These are phyloP conservation scores for Prionace glauca DNA, from an alignment of 2,797 vertebrate species.

Conservation along the genomic window DNA sequence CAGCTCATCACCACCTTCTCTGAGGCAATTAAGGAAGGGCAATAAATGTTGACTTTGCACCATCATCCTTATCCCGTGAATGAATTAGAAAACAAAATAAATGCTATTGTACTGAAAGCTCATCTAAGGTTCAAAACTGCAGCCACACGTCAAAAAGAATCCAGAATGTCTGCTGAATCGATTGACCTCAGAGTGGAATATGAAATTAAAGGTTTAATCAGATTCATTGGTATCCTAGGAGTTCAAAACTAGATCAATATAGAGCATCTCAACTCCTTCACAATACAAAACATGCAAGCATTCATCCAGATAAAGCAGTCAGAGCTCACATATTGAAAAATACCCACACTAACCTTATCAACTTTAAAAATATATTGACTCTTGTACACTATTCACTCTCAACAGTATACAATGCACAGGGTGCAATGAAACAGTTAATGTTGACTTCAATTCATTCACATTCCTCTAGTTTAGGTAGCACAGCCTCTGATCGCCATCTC, in stretches of 20 bases:
- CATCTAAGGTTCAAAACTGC: neutral
- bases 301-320: neutral
- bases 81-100: neutral
- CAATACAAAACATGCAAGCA: neutral
- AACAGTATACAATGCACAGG: neutral
- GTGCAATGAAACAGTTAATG: neutral
- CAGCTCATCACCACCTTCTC: too few relatives aligned
- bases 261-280: neutral
- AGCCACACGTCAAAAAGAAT: neutral
- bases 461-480: neutral
- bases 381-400: neutral
- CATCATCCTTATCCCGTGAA: too few relatives aligned
- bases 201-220: constrained; percentile 11
- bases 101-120: neutral
- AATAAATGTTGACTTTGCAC: too few relatives aligned
- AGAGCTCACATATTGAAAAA: neutral
- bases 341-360: neutral
- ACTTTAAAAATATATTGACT: neutral
- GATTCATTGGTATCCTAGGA: neutral
- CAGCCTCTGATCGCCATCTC: neutral
- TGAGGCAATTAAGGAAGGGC: too few relatives aligned
- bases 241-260: neutral
- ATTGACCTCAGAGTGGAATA: neutral
- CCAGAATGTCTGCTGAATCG: neutral
- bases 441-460: neutral